Evolutionary conservation across 2,797 vertebrate species (phyloP).

Genomic region (Oreochromis mossambicus): DNA sequence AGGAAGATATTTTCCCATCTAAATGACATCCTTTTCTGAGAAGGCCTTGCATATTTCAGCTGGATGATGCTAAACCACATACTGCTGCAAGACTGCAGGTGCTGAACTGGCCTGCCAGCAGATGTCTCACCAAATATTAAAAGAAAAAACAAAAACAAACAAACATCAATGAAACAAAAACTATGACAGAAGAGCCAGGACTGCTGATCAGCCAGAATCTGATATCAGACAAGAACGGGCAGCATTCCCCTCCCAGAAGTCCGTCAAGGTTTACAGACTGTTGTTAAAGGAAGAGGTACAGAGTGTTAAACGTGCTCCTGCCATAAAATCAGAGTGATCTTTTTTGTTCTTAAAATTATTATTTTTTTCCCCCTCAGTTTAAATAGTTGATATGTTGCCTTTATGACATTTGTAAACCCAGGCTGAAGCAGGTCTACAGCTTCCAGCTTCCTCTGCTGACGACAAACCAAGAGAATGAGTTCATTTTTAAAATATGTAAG

Average conservation of each 20-base stretch:
- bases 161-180: neutral
- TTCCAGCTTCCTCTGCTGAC: neutral
- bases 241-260: neutral
- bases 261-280: neutral
- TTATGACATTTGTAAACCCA: neutral
- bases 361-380: rapidly evolving
- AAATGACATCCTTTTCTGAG: neutral
- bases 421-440: neutral
- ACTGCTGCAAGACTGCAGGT: neutral
- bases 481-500: slow-evolving; percentile 15
- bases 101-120: neutral
- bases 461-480: neutral
- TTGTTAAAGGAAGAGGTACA: neutral
- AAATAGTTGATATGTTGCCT: neutral
- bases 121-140: neutral
- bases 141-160: neutral
- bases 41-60: neutral
- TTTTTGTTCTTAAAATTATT: neutral
- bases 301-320: neutral
- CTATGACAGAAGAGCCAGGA: neutral
- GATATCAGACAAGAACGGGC: neutral
- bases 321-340: neutral
- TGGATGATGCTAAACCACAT: neutral
- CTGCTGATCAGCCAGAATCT: neutral
- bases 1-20: neutral